Evolutionary conservation across 2,797 vertebrate genomes (phyloP).

Genomic region (Pseudomugil gertrudae): DNA sequence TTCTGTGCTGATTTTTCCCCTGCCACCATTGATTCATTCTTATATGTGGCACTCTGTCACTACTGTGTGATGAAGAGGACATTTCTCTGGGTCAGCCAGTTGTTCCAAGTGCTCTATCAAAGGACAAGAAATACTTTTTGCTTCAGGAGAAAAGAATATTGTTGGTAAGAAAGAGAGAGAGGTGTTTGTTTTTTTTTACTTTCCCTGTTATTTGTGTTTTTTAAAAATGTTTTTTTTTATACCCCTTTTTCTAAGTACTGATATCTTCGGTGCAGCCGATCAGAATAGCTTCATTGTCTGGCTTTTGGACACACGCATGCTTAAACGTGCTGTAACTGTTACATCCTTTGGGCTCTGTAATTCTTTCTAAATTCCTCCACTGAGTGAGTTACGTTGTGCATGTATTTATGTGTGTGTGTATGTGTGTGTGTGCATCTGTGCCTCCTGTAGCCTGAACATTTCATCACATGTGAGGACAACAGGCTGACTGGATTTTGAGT

Average conservation of each 20-base stretch:
- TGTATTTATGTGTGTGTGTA: conserved; percentile 7
- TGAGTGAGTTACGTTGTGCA: conserved; percentile 38
- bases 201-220: conserved; percentile 37
- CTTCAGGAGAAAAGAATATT: conserved; percentile 3
- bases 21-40: conserved; percentile 31
- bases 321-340: conserved; percentile 34
- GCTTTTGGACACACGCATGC: conserved; percentile 27
- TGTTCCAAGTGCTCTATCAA: conserved; percentile 35
- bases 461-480: conserved; percentile 53
- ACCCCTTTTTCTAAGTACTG: conserved; percentile 51
- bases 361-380: conserved; percentile 76
- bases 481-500: conserved; percentile 41
- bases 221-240: conserved; percentile 35
- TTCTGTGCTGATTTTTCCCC: neutral
- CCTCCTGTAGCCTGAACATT: conserved; percentile 56
- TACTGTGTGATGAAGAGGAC: conserved; percentile 11
- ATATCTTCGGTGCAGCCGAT: conserved; percentile 56
- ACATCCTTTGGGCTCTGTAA: conserved; percentile 70
- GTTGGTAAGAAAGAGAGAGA: neutral
- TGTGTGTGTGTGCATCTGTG: conserved; percentile 46
- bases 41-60: conserved; percentile 24
- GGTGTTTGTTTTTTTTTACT: conserved; percentile 21
- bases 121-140: conserved; percentile 20
- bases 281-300: conserved; percentile 55
- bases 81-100: conserved; percentile 37